Percentiles rank a stretch among this genome's conserved stretches.
These are phyloP conservation scores for Lepisosteus oculatus DNA, from an alignment of 2,113 vertebrate species.

Conservation along the genomic window DNA sequence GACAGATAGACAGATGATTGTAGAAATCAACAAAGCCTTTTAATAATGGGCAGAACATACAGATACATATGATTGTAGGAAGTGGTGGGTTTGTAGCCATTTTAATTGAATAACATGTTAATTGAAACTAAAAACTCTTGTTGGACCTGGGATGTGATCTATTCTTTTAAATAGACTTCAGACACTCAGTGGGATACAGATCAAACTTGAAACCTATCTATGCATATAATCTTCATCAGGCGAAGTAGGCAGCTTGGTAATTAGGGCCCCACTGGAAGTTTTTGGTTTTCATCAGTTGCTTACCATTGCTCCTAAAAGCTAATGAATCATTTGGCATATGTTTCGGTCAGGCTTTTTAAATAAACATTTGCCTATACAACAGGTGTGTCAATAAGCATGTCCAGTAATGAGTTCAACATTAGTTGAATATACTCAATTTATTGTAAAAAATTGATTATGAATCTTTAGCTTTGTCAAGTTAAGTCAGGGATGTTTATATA, in stretches of 20 bases:
- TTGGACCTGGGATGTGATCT: no score
- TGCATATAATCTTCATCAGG: slow-evolving; percentile 4
- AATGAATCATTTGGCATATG: background rate
- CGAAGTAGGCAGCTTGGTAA: background rate
- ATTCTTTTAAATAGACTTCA: background rate
- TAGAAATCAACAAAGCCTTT: no score
- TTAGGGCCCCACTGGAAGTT: background rate
- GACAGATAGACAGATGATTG: no score
- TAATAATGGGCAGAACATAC: no score
- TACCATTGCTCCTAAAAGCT: background rate
- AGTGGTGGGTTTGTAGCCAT: no score
- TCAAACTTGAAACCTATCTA: background rate
- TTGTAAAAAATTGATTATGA: background rate
- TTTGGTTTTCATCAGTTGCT: background rate
- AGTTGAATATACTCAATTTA: background rate
- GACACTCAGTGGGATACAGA: background rate
- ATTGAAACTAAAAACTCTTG: no score
- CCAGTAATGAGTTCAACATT: no score
- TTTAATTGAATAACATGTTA: no score
- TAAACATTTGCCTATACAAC: background rate
- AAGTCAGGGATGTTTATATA: background rate
- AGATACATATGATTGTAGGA: no score
- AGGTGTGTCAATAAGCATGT: background rate
- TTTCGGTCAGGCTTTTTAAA: background rate
- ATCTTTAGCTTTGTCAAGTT: background rate